phyloP scores from a whole-genome alignment of 2,113 vertebrate species.

The Atractosteus spatula region DNA sequence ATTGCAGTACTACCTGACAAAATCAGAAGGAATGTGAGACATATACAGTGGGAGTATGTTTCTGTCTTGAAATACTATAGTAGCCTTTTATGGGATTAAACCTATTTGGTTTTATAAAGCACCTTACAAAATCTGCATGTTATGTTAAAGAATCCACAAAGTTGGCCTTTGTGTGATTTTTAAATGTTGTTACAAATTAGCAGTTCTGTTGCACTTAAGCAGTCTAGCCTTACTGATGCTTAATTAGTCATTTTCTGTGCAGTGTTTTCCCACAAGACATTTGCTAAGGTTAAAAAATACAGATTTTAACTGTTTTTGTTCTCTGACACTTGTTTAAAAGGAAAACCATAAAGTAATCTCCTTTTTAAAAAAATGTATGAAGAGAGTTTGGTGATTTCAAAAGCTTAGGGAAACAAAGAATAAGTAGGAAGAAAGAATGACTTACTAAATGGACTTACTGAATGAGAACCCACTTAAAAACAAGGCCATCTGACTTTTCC shows the following conservation, averaged over 20 bases:
- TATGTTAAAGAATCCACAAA: neutral
- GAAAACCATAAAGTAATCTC: too few relatives aligned
- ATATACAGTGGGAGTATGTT: neutral
- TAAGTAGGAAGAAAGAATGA: too few relatives aligned
- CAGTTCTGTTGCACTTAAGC: constrained; percentile 11
- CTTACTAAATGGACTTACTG: too few relatives aligned
- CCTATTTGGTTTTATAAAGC: neutral
- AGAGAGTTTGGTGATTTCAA: too few relatives aligned
- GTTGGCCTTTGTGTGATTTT: neutral
- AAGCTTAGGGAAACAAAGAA: too few relatives aligned
- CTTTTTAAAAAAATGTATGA: too few relatives aligned
- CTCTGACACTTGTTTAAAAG: neutral
- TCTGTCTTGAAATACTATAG: neutral
- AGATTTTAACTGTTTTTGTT: neutral
- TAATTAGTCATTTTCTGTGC: constrained; percentile 10
- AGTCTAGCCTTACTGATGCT: constrained; percentile 1
- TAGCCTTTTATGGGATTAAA: neutral
- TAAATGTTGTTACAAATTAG: constrained; percentile 2
- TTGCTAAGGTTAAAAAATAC: neutral
- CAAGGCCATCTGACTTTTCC: too few relatives aligned
- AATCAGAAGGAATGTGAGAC: too few relatives aligned
- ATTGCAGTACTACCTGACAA: too few relatives aligned
- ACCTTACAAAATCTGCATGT: neutral
- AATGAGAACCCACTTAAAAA: too few relatives aligned
- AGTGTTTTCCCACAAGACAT: constrained; percentile 9